Conservation (phyloP, 2,797 vertebrate genomes). For the Sphenopsis melanotis region DNA sequence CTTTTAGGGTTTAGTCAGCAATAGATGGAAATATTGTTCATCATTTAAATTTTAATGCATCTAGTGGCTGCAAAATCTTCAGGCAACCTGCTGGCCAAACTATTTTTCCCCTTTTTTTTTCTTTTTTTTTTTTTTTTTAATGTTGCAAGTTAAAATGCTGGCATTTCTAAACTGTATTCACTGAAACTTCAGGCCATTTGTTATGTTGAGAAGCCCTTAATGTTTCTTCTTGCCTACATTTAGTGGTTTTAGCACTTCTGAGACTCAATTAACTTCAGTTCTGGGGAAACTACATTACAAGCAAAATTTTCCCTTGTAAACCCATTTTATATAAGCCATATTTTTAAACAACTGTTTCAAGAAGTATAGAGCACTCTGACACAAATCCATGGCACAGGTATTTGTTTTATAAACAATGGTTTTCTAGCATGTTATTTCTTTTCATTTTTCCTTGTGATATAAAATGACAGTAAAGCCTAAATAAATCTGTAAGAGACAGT, state of each 20-base stretch:
- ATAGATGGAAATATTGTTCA: not conserved
- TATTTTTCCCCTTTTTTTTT: rapidly evolving
- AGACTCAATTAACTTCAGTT: slow-evolving; percentile 59
- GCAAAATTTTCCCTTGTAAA: not conserved
- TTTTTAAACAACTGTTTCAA: not conserved
- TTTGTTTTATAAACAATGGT: not conserved
- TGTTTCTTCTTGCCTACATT: slow-evolving; percentile 17
- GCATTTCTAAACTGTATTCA: slow-evolving; percentile 26
- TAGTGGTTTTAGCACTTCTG: slow-evolving; percentile 18
- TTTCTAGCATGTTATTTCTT: not conserved
- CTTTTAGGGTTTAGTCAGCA: not conserved
- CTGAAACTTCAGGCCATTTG: slow-evolving; percentile 27
- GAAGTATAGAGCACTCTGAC: not conserved
- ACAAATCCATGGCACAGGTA: not conserved
- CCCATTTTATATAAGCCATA: not conserved
- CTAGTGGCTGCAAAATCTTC: not conserved
- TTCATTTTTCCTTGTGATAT: not conserved
- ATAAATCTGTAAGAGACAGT: not conserved
- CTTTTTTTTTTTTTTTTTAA: not conserved
- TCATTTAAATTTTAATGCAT: not conserved
- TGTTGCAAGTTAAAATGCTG: not conserved
- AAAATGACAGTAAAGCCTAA: not conserved
- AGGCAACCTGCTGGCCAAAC: slow-evolving; percentile 16
- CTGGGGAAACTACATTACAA: slow-evolving; percentile 25
- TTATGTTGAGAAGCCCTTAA: not conserved